Evolutionary conservation across 53 echinoderm and acorn worm genomes (phyloP).

Genomic region (Astropecten irregularis): DNA sequence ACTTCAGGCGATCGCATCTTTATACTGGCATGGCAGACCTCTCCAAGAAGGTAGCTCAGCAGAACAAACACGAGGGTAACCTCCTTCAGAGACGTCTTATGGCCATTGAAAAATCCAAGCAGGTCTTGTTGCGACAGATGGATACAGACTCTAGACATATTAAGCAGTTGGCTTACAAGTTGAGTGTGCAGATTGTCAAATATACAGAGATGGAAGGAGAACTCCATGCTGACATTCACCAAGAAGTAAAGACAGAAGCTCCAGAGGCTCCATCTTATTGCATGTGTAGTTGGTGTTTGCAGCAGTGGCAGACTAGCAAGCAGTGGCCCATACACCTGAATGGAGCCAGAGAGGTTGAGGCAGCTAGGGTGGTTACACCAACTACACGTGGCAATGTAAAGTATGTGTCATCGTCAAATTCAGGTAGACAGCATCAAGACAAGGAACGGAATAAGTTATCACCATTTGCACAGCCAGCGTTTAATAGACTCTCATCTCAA

Average conservation of each 20-base stretch:
- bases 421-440: neutral
- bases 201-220: neutral
- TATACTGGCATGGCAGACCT: slow-evolving; percentile 14
- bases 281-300: slow-evolving; percentile 21
- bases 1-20: too few species aligned
- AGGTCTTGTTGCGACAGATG: neutral
- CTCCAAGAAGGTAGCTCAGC: slow-evolving; percentile 9
- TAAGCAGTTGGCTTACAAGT: neutral
- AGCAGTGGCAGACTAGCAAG: slow-evolving; percentile 15
- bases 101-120: slow-evolving; percentile 6
- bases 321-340: slow-evolving; percentile 12
- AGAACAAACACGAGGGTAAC: slow-evolving; percentile 30
- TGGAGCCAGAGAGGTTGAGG: neutral
- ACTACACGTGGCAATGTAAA: neutral
- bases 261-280: neutral
- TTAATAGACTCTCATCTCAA: too few species aligned
- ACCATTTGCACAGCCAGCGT: neutral
- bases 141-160: neutral
- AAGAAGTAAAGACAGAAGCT: neutral
- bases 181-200: neutral
- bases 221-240: neutral
- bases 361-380: neutral
- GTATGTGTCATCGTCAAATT: neutral
- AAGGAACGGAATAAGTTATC: neutral
- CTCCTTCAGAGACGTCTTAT: slow-evolving; percentile 4